Evolutionary conservation across 2,113 vertebrate genomes (phyloP).

Genomic region (Callospermophilus lateralis): DNA sequence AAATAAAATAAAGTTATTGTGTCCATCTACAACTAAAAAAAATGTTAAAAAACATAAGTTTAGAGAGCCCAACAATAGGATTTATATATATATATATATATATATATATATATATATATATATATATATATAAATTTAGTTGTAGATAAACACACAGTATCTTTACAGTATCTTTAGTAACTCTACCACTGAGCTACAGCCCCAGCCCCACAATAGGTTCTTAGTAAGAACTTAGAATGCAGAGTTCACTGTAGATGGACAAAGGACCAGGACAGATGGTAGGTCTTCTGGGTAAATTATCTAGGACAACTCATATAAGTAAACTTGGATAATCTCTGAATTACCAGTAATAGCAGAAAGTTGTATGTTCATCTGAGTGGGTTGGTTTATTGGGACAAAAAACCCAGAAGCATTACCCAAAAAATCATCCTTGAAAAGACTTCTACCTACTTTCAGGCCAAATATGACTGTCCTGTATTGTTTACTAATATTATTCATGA

Average conservation of each 20-base stretch:
- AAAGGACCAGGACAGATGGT: background rate
- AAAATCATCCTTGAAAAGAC: background rate
- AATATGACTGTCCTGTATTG: background rate
- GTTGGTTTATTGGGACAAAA: background rate
- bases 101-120: no score
- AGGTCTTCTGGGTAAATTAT: background rate
- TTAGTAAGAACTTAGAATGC: background rate
- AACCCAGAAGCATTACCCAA: background rate
- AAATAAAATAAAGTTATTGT: no score
- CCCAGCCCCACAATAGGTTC: background rate
- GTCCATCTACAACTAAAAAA: no score
- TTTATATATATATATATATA: no score
- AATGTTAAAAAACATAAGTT: background rate
- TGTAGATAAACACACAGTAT: no score
- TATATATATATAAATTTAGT: no score
- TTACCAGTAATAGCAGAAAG: background rate
- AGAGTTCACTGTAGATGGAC: background rate
- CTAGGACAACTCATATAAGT: background rate
- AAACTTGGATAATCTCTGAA: background rate
- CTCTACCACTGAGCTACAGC: no score
- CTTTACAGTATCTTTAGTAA: no score
- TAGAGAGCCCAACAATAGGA: background rate
- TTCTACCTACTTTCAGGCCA: background rate
- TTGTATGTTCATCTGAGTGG: background rate
- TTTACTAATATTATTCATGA: background rate